Conservation (phyloP, 2,113 vertebrate species). For the Chitala chitala region DNA sequence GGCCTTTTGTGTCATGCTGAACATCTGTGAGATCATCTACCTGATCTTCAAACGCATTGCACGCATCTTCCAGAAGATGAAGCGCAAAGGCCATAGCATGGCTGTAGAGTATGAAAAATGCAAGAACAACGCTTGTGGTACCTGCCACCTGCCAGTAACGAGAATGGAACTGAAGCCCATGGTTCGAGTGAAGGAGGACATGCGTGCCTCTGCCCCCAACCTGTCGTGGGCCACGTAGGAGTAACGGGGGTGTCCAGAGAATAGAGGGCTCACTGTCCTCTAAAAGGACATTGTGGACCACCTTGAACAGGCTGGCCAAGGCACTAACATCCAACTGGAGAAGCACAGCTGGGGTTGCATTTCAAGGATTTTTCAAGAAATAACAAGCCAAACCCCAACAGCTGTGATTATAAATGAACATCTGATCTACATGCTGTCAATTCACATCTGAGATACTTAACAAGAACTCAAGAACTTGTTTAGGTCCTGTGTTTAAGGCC, state of each 20-base stretch:
- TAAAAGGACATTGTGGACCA: too few relatives aligned
- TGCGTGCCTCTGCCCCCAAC: conserved; percentile 61
- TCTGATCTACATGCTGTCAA: too few relatives aligned
- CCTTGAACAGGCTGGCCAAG: too few relatives aligned
- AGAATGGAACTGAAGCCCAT: conserved; percentile 33
- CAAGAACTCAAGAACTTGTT: too few relatives aligned
- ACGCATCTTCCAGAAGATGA: conserved; percentile 32
- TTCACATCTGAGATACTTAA: too few relatives aligned
- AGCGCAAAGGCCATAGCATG: conserved; percentile 4
- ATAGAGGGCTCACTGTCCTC: too few relatives aligned
- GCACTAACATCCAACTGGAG: too few relatives aligned
- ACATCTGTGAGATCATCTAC: conserved; percentile 74
- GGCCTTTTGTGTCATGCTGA: conserved; percentile 73
- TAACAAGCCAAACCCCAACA: too few relatives aligned
- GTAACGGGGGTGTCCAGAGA: neutral
- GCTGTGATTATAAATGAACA: too few relatives aligned
- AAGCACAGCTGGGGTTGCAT: too few relatives aligned
- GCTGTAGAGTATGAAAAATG: neutral
- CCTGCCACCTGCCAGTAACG: conserved; percentile 6
- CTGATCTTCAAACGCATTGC: conserved; percentile 66
- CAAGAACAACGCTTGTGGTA: conserved; percentile 42
- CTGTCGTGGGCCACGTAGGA: conserved; percentile 31
- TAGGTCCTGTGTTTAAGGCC: too few relatives aligned
- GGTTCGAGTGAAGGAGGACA: conserved; percentile 37
- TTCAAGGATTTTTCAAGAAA: too few relatives aligned